Evolutionary conservation across 2,113 vertebrate genomes (phyloP).

Genomic region (Labeo rohita): DNA sequence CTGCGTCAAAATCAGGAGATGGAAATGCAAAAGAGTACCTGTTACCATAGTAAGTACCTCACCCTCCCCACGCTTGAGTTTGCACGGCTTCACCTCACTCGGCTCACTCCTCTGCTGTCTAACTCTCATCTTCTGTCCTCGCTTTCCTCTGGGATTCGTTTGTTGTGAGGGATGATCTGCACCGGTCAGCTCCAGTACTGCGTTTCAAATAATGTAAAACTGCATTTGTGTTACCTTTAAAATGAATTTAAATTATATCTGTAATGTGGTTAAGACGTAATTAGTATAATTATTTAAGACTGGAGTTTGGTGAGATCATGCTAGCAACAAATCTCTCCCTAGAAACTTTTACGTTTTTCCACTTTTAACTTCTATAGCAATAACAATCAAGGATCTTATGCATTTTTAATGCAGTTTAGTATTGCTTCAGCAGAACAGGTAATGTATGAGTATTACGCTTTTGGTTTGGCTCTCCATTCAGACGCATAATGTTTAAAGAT

Average conservation of each 20-base stretch:
- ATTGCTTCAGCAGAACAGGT: conserved; percentile 51
- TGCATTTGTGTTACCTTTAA: not conserved
- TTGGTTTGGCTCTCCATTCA: conserved; percentile 64
- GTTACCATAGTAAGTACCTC: conserved; percentile 99
- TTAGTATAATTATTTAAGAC: not conserved
- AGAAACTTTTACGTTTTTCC: conserved; percentile 64
- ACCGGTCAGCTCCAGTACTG: conserved; percentile 43
- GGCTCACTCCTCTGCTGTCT: conserved; percentile 62
- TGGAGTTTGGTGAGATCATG: conserved; percentile 65
- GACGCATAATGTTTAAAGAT: conserved; percentile 65
- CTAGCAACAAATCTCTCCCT: conserved; percentile 60
- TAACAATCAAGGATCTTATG: conserved; percentile 49
- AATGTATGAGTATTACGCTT: conserved; percentile 64
- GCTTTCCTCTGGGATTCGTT: conserved; percentile 44
- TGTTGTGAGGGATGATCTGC: conserved; percentile 68
- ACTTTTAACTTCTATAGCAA: conserved; percentile 47
- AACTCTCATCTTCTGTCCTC: conserved; percentile 48
- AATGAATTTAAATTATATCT: too few species aligned
- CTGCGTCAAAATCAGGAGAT: conserved; percentile 96
- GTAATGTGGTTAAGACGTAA: too few species aligned
- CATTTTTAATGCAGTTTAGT: not conserved
- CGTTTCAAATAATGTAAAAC: not conserved
- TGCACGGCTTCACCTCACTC: conserved; percentile 82
- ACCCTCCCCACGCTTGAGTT: conserved; percentile 76
- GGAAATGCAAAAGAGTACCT: conserved; percentile 99